Percentiles rank a stretch among this genome's conserved stretches.
These are phyloP conservation scores for Pantala flavescens DNA, from an alignment of 1,140 invertebrate genomes.

Conservation along the genomic window DNA sequence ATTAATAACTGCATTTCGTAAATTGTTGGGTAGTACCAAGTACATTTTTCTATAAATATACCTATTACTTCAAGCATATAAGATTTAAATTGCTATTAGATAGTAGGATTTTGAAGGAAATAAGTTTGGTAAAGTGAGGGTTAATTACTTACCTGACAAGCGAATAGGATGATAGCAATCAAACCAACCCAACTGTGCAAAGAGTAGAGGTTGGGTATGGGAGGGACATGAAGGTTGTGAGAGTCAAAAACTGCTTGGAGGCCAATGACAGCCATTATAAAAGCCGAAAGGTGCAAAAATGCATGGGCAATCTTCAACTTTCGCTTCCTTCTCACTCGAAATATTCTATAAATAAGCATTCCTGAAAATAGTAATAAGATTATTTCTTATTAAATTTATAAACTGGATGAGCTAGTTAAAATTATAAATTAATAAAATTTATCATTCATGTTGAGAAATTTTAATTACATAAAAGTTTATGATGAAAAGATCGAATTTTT, in stretches of 20 bases:
- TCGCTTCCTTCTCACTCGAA: conserved; percentile 61
- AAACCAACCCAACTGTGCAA: conserved; percentile 83
- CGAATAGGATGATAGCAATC: conserved; percentile 60
- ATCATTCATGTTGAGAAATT: conserved; percentile 11
- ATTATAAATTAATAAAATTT: no score
- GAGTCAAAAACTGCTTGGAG: conserved; percentile 76
- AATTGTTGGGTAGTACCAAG: no score
- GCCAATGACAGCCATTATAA: conserved; percentile 56
- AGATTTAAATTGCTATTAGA: no score
- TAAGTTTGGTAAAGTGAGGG: no score
- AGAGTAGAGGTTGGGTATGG: conserved; percentile 68
- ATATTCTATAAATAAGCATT: conserved; percentile 72
- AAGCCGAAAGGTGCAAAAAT: conserved; percentile 50
- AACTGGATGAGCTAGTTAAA: no score
- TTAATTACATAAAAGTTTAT: no score
- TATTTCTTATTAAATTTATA: no score
- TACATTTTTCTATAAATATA: no score
- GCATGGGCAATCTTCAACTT: conserved; percentile 69
- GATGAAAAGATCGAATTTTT: no score
- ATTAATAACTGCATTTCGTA: no score
- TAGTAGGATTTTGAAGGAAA: no score
- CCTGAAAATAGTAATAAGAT: conserved; percentile 44
- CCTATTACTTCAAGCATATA: no score
- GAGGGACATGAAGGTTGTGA: conserved; percentile 52
- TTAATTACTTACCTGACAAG: conserved; percentile 50